phyloP scores from a whole-genome alignment of 2,888 invertebrate species.

The Apotomis betuletana region DNA sequence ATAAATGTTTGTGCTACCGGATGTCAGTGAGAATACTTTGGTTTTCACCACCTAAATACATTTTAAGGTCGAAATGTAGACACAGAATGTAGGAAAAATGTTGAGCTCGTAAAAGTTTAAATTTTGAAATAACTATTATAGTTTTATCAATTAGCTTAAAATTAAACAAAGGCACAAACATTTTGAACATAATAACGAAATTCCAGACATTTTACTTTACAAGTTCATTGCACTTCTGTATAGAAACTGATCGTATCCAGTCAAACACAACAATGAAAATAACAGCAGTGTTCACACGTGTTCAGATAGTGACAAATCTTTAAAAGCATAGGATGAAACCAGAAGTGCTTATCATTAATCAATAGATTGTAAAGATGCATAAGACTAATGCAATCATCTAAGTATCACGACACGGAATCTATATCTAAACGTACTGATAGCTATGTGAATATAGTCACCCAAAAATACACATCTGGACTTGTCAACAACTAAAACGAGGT shows the following conservation, averaged over 20 bases:
- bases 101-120: constrained; percentile 14
- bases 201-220: neutral
- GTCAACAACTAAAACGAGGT: constrained; percentile 23
- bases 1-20: neutral
- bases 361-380: constrained; percentile 2
- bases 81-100: neutral
- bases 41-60: neutral
- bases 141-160: constrained; percentile 18
- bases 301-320: neutral
- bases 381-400: constrained; percentile 13
- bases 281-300: neutral
- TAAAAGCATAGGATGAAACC: neutral
- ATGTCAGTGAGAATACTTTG: neutral
- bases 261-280: neutral
- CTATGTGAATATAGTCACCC: constrained; percentile 30
- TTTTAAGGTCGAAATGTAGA: constrained; percentile 9
- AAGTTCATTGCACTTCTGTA: neutral
- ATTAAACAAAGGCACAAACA: constrained; percentile 38
- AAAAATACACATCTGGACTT: constrained; percentile 36
- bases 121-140: constrained; percentile 5
- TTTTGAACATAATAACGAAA: constrained; percentile 30
- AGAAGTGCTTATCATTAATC: neutral
- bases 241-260: neutral
- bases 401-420: constrained; percentile 28
- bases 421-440: constrained; percentile 24